Conservation (phyloP, 30 jellyfish, hydroid and myxozoan species). For the Aurelia coerulea region DNA sequence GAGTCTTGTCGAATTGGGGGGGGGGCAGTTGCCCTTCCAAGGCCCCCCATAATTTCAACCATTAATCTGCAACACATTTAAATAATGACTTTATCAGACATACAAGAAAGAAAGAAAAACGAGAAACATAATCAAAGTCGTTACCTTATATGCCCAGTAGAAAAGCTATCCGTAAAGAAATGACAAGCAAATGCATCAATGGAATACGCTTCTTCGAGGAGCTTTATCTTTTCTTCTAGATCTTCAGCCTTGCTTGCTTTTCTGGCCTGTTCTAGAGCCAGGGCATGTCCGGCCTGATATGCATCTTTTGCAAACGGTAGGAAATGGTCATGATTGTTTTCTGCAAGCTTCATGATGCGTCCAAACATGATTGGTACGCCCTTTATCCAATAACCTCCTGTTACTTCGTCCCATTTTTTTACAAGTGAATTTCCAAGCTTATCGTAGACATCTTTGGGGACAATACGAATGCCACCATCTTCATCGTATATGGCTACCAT, state of each 20-base stretch:
- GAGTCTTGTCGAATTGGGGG: no score
- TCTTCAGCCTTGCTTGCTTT: constrained; percentile 2
- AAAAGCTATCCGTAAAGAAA: constrained; percentile 20
- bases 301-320: constrained; percentile 25
- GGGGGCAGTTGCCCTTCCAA: no score
- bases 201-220: constrained; percentile 27
- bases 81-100: no score
- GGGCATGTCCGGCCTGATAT: constrained; percentile 10
- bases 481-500: neutral
- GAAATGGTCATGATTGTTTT: constrained; percentile 10
- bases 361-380: constrained; percentile 20
- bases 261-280: constrained; percentile 36
- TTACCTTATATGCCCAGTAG: constrained; percentile 37
- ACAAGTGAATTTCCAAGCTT: constrained; percentile 9
- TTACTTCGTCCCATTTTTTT: constrained; percentile 1
- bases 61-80: no score
- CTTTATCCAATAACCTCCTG: constrained; percentile 17
- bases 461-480: constrained; percentile 1
- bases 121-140: no score
- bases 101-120: no score
- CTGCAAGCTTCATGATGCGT: constrained; percentile 24
- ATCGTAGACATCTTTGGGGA: constrained; percentile 22
- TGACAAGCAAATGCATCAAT: constrained; percentile 47
- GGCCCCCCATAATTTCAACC: no score
- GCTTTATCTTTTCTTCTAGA: neutral